Conservation (phyloP, 2,113 vertebrate genomes). For the Tachuris rubrigastra region DNA sequence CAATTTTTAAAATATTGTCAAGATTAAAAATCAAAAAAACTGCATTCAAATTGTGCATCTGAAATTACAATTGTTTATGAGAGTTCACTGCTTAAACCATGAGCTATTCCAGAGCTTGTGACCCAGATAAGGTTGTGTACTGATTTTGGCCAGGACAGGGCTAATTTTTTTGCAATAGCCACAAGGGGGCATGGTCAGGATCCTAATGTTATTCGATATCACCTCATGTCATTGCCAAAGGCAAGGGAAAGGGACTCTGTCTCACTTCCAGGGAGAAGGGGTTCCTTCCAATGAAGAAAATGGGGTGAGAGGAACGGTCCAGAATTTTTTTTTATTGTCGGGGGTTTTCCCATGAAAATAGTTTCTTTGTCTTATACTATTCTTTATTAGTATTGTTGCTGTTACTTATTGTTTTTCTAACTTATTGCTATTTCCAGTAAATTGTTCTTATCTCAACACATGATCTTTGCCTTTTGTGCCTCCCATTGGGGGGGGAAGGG, state of each 20-base stretch:
- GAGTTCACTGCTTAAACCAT: neutral
- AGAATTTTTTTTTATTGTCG: neutral
- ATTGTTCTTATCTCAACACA: neutral
- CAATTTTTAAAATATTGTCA: neutral
- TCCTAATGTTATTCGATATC: neutral
- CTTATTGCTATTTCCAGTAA: neutral
- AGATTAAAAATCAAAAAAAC: neutral
- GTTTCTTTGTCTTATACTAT: neutral
- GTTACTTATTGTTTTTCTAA: neutral
- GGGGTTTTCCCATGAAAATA: neutral
- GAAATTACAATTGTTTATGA: neutral
- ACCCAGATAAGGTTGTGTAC: neutral
- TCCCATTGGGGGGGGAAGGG: neutral
- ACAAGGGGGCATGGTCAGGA: neutral
- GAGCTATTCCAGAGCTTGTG: neutral
- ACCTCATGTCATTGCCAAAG: neutral
- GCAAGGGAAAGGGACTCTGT: neutral
- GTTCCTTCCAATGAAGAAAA: neutral
- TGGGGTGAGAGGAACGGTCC: neutral
- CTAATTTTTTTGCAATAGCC: neutral
- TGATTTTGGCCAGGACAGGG: neutral
- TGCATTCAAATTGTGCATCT: neutral
- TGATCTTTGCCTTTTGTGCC: neutral
- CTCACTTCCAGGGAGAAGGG: neutral
- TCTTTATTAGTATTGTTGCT: neutral